Base-by-base conservation (phyloP, 2,113 vertebrate species). In the Sebastes fasciatus region DNA sequence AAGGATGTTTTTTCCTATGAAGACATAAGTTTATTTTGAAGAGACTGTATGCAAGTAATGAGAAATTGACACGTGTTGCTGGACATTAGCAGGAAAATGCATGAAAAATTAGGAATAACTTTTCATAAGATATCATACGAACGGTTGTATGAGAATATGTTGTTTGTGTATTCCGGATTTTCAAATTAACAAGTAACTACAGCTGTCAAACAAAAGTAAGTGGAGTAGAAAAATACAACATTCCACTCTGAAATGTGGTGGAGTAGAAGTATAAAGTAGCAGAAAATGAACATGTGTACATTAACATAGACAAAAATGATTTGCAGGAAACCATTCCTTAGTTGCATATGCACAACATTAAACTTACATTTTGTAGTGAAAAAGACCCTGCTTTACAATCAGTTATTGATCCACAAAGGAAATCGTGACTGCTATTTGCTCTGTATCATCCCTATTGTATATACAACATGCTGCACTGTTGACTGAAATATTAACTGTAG, bases 391-490 rank as follows among this genome's bases (percentile, higher is more conserved):
- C 14, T 48, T 62, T 14, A 42, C 14, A 58, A 19, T 80, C 11
- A 21, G 14, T 46, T 62, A 14, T 48, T 34, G 8, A 62, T 65
- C 60, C n/a, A 48, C n/a, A 42, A 40, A 61, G 1, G 52, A 19
- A 7, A 3, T 7, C 42, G 34, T 63, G 19, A 21, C 8, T 65
- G 6, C 40, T 58, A 14, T 62, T 63, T 83, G 77, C 13, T 76
- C 45, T 68, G 42, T 69, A 80, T 85, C 62, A 77, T 78, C 67
- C 42, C 1, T 6, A 0, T 2, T 46, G 14, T 17, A 45, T 12
- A 4, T 34, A 34, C 58, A 61, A 60, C 48, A 23, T 64, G 57
- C 65, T 91, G 79, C 72, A 88, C 79, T 90, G 87, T 89, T 91
- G 85, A 92, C 84, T 52, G 12, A 61, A 77, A 75, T 78, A 83